Percentiles rank a stretch among this genome's conserved stretches.
Evolutionary conservation across 23 tunicate genomes (phyloP).

Genomic region (Botrylloides violaceus): DNA sequence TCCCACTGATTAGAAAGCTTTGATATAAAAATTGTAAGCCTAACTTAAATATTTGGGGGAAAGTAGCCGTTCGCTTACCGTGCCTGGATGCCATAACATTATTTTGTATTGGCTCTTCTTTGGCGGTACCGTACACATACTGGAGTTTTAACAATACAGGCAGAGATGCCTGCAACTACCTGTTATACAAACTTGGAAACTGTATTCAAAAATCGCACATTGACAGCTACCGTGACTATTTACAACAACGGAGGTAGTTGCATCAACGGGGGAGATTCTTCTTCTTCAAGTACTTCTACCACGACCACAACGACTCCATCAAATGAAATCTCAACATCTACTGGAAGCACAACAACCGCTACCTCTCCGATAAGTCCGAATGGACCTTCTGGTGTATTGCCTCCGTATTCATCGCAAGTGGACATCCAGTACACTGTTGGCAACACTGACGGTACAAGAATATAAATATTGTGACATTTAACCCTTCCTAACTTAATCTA

Average conservation of each 20-base stretch:
- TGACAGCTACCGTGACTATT: too few relatives aligned
- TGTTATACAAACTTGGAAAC: too few relatives aligned
- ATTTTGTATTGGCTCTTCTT: too few relatives aligned
- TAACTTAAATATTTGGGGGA: too few relatives aligned
- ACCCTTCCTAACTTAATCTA: neutral
- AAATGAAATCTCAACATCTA: neutral
- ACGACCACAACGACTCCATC: neutral
- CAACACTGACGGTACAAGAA: neutral
- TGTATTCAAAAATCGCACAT: too few relatives aligned
- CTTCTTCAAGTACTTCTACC: neutral
- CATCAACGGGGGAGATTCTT: neutral
- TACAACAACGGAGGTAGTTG: neutral
- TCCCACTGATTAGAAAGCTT: too few relatives aligned
- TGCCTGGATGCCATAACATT: too few relatives aligned
- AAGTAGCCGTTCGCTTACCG: too few relatives aligned
- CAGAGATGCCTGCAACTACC: too few relatives aligned
- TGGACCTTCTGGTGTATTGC: conserved; percentile 2
- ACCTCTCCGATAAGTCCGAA: neutral
- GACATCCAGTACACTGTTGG: neutral
- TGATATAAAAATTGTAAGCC: too few relatives aligned
- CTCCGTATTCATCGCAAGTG: neutral
- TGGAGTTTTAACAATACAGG: too few relatives aligned
- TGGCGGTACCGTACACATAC: too few relatives aligned
- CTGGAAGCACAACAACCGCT: conserved; percentile 6
- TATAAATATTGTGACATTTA: neutral